These are phyloP conservation scores for Bhutanitis thaidina DNA, from an alignment of 2,888 invertebrate genomes.

Conservation along the genomic window DNA sequence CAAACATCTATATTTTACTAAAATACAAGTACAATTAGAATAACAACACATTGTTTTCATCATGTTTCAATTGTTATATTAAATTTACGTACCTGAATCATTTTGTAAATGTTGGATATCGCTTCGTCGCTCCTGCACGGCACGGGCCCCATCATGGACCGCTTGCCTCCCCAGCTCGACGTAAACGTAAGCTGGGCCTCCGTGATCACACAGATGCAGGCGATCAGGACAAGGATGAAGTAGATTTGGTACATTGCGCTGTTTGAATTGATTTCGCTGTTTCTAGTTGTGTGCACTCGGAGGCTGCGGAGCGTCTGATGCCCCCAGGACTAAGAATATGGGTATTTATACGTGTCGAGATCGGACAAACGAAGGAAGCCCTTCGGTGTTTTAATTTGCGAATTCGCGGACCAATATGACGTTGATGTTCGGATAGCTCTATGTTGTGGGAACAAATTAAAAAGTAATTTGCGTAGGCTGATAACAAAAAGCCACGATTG, in stretches of 20 bases:
- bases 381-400: constrained; percentile 29
- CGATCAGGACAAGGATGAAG: constrained; percentile 42
- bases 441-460: constrained; percentile 1
- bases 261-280: neutral
- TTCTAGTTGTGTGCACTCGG: neutral
- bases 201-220: constrained; percentile 43
- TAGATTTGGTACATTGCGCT: constrained; percentile 46
- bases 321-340: neutral
- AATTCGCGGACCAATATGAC: constrained; percentile 22
- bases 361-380: constrained; percentile 40
- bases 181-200: constrained; percentile 79
- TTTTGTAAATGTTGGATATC: constrained; percentile 51
- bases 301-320: constrained; percentile 28
- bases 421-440: constrained; percentile 17
- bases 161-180: constrained; percentile 75
- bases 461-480: constrained; percentile 13
- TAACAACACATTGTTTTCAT: too few species aligned
- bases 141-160: constrained; percentile 43
- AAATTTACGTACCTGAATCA: constrained; percentile 54
- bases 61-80: too few species aligned
- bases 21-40: too few species aligned
- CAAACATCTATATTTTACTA: too few species aligned
- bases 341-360: constrained; percentile 36
- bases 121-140: constrained; percentile 60
- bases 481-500: neutral